phyloP scores from a whole-genome alignment of 1,140 invertebrate genomes.

The Calephelis virginiensis region DNA sequence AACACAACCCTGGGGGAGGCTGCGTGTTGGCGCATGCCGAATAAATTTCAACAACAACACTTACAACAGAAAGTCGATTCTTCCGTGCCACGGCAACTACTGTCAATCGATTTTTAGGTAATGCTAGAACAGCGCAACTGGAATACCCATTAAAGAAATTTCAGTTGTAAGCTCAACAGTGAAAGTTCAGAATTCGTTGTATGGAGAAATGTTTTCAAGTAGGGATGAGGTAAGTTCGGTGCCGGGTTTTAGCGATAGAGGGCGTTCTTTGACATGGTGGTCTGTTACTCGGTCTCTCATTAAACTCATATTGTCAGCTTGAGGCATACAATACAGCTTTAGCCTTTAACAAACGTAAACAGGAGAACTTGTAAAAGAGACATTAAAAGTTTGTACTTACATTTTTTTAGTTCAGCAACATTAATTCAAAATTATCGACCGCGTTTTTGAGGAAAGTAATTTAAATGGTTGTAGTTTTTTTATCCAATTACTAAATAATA shows the following conservation, averaged over 20 bases:
- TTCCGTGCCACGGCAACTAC: conserved; percentile 24
- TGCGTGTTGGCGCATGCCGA: conserved; percentile 53
- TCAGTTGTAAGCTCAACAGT: conserved; percentile 26
- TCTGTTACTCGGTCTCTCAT: conserved; percentile 52
- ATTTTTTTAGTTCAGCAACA: no score
- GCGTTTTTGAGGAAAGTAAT: no score
- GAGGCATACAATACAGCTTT: neutral
- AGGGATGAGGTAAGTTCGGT: conserved; percentile 60
- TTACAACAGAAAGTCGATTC: conserved; percentile 38
- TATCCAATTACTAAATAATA: no score
- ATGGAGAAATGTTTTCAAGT: conserved; percentile 25
- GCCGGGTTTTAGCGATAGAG: conserved; percentile 50
- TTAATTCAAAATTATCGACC: no score
- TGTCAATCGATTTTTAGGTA: conserved; percentile 41
- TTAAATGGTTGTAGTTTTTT: no score
- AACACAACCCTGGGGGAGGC: conserved; percentile 71
- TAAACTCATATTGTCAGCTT: conserved; percentile 47
- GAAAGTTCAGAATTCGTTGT: conserved; percentile 35
- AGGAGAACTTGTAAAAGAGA: conserved; percentile 2
- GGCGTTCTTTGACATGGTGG: conserved; percentile 55
- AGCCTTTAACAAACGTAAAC: conserved; percentile 19
- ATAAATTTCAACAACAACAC: conserved; percentile 33
- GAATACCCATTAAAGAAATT: conserved; percentile 27
- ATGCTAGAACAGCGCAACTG: conserved; percentile 33
- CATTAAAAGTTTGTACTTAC: no score